Conservation (phyloP, 1,140 invertebrate species). For the Ericerus pela region DNA sequence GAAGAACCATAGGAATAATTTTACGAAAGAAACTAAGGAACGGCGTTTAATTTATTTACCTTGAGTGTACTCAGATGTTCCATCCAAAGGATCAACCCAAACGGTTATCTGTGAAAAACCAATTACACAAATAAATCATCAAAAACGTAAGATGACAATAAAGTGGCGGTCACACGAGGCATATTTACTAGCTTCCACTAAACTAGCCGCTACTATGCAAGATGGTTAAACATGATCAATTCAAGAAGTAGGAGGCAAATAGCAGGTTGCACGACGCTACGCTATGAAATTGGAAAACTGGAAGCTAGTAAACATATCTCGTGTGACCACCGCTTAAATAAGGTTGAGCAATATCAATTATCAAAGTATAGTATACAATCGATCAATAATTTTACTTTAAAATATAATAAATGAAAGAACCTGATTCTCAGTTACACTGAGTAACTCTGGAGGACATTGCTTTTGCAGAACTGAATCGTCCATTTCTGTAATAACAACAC, state of each 20-base stretch:
- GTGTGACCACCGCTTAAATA: too few relatives aligned
- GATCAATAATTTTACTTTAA: background rate
- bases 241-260: too few relatives aligned
- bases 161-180: background rate
- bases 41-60: constrained; percentile 42
- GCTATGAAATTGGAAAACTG: too few relatives aligned
- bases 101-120: constrained; percentile 46
- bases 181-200: too few relatives aligned
- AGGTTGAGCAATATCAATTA: background rate
- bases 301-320: too few relatives aligned
- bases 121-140: background rate
- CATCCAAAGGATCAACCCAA: constrained; percentile 98
- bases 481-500: constrained; percentile 48
- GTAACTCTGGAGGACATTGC: constrained; percentile 49
- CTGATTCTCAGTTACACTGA: constrained; percentile 42
- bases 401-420: constrained; percentile 25
- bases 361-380: background rate
- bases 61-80: constrained; percentile 84
- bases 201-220: too few relatives aligned
- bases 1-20: too few relatives aligned
- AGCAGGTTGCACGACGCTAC: too few relatives aligned
- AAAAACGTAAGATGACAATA: background rate
- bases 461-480: constrained; percentile 54
- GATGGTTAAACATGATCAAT: too few relatives aligned
- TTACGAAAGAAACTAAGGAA: too few relatives aligned